Evolutionary conservation across 2,797 vertebrate genomes (phyloP), one percentile per base, ranked within the genome.

Genomic region (Sebastes matsubarae): DNA sequence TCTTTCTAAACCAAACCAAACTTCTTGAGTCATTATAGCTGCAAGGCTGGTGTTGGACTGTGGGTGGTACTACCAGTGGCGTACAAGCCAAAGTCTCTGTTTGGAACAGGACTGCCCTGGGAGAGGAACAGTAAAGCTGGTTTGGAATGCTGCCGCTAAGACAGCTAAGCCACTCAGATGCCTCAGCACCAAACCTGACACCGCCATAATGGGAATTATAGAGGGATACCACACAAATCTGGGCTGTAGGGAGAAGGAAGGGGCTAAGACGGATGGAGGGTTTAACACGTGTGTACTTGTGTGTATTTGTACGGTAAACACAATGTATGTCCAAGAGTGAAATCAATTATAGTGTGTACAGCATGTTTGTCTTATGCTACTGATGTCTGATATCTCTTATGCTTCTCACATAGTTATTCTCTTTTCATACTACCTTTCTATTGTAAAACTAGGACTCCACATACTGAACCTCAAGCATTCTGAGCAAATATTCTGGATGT

Each of bases 81-180:
- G 64, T 67, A 65, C 70, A 68, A 84, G 68, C 84, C 81, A 80
- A 67, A 84, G 75, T 77, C 81, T 80, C 68, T 46, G 72, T 78
- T 87, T 90, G 87, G 88, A 93, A 74, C 2, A 46, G 65, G 76
- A 77, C 75, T 67, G 63, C 67, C 70, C 69, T 77, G 52, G 66
- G 75, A 89, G 89, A 87, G 69, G 89, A 93, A 91, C 86, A 84
- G 77, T 84, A 90, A 91, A 92, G 86, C 91, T 79, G 77, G 70
- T 74, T 89, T 91, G 92, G 91, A 91, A 80, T 54, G 73, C 76
- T 85, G 85, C 89, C 69, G 36, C 81, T 86, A 89, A 93, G 88
- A 88, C 91, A 90, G 89, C 78, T 94, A 93, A 94, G 91, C 89
- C 85, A 82, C 77, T 92, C 87, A 85, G 85, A 92, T 89, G 90